Evolutionary conservation across 2,113 vertebrate genomes (phyloP).

Genomic region (Brachyistius frenatus): DNA sequence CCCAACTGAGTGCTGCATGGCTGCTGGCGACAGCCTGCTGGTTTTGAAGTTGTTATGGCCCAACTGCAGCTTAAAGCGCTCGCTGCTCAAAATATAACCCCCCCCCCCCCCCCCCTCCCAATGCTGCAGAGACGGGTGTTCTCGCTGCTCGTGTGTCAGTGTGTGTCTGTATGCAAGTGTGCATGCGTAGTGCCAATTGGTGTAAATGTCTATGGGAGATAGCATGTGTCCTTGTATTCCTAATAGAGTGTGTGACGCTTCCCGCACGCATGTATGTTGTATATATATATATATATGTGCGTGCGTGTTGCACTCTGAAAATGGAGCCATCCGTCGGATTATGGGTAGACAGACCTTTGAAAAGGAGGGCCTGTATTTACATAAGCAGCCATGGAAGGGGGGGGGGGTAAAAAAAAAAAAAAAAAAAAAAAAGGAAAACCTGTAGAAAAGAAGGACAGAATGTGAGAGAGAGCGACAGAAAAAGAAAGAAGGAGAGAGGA

Average conservation of each 20-base stretch:
- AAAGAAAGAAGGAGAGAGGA: constrained; percentile 12
- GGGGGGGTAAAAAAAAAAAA: too few species aligned
- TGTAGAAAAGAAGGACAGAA: constrained; percentile 55
- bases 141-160: constrained; percentile 6
- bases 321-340: constrained; percentile 83
- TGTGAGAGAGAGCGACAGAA: constrained; percentile 9
- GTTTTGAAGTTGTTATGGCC: constrained; percentile 73
- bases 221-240: constrained; percentile 67
- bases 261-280: not conserved
- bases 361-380: constrained; percentile 77
- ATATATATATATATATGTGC: constrained; percentile 36
- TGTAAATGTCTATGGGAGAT: constrained; percentile 61
- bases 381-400: constrained; percentile 68
- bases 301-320: constrained; percentile 57
- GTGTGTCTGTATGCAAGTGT: constrained; percentile 22
- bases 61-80: constrained; percentile 66
- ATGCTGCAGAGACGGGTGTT: constrained; percentile 54
- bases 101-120: not conserved
- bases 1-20: constrained; percentile 69
- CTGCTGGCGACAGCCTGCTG: constrained; percentile 72
- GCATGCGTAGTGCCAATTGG: constrained; percentile 29
- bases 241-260: constrained; percentile 56
- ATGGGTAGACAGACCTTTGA: constrained; percentile 78
- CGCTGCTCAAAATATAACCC: constrained; percentile 56
- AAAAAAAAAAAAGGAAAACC: constrained; percentile 20